Evolutionary conservation across 2,113 vertebrate species (phyloP), one percentile per base, ranked within the genome.

Genomic region (Theristicus caerulescens): DNA sequence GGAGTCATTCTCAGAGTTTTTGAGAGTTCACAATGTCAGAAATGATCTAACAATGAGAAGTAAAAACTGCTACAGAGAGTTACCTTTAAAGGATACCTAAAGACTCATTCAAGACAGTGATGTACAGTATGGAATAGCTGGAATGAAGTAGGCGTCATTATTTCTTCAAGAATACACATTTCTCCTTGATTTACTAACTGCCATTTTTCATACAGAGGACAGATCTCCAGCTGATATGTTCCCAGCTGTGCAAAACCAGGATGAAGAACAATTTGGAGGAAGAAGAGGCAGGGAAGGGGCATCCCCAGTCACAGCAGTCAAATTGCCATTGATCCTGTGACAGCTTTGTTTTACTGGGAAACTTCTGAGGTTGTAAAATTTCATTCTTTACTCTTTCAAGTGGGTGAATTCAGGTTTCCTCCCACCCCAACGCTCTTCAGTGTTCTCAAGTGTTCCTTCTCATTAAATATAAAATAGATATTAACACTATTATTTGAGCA

Each of bases 101-200:
- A 81, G 29, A 71, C 18, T 84, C 11, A 59, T 46, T 76, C 26
- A 47, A 64, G n/a, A 49, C 17, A 70, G 4, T 27, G 16, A 81
- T 34, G 18, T 24, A 58, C 11, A 34, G 20, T 16, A 65, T 2
- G 5, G 32, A 85, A 82, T 24, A 79, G 16, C 1, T 84, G 21
- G 7, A 38, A 87, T 20, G 8, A 87, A 79, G 44, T 2, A 85
- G 5, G 11, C 4, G 3, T 47, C 0, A 0, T 6, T 52, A 69
- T 61, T 85, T 87, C 47, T 71, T 47, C 17, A 71, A 32, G 13
- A 82, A 36, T 13, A 78, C 25, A 62, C 3, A 51, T n/a, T 83
- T 57, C 24, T 65, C 16, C 70, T 83, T 85, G 13, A 71, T 61
- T 84, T 69, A 59, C 8, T 26, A 70, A 87, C 2, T 64, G 32